These are phyloP conservation scores for zebrafish (Danio rerio) DNA, from an alignment of 2,113 vertebrate genomes.

Conservation along the genomic window GRCz12tu NC_133178.1:63074501-63075000, in stretches of 20 bases:
- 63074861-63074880: conserved; percentile 78
- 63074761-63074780: neutral
- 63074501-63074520: too few relatives aligned
- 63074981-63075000: conserved; percentile 60
- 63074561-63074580: too few relatives aligned
- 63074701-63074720: neutral
- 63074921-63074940: conserved; percentile 76
- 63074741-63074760: neutral
- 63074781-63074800: neutral
- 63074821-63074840: conserved; percentile 58
- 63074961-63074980: conserved; percentile 72
- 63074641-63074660: too few relatives aligned
- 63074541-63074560: too few relatives aligned
- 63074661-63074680: neutral
- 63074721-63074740: neutral
- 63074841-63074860: conserved; percentile 70
- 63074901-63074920: conserved; percentile 69
- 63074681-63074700: neutral
- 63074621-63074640: too few relatives aligned
- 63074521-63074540: too few relatives aligned
- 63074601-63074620: too few relatives aligned
- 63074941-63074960: conserved; percentile 74
- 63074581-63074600: too few relatives aligned
- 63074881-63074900: conserved; percentile 79
- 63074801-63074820: neutral